phyloP scores from a whole-genome alignment of 2,888 invertebrate genomes.

The Ormyrus rosae region DNA sequence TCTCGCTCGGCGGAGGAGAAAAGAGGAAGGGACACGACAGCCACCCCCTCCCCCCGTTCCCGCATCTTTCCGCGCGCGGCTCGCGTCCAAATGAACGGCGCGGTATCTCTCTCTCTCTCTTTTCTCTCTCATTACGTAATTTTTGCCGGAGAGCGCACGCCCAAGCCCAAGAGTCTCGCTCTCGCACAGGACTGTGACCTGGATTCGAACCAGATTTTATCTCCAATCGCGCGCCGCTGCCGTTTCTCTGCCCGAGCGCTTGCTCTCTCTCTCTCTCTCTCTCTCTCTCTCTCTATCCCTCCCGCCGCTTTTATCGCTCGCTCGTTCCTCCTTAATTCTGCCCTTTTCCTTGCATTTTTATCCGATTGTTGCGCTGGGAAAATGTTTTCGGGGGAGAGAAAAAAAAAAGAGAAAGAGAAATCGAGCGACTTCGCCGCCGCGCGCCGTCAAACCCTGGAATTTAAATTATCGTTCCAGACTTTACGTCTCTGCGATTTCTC shows the following conservation, averaged over 20 bases:
- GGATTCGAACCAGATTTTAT: conserved; percentile 59
- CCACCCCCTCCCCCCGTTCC: not conserved
- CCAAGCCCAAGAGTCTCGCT: not conserved
- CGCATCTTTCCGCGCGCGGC: not conserved
- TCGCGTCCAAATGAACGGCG: not conserved
- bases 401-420: no score
- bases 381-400: no score
- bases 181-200: conserved; percentile 54
- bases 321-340: conserved; percentile 33
- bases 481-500: no score
- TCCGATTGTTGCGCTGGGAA: no score
- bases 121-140: conserved; percentile 54
- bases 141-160: conserved; percentile 34
- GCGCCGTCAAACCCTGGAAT: no score
- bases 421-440: no score
- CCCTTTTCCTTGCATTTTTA: conserved; percentile 37
- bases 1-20: not conserved
- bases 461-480: no score
- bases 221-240: conserved; percentile 49
- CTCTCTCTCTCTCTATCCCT: not conserved
- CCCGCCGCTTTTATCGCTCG: conserved; percentile 5
- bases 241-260: not conserved
- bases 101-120: not conserved
- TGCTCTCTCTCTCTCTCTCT: conserved; percentile 10
- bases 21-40: not conserved